phyloP scores from a whole-genome alignment of 2,888 invertebrate species.

The Choreutis nemorana region DNA sequence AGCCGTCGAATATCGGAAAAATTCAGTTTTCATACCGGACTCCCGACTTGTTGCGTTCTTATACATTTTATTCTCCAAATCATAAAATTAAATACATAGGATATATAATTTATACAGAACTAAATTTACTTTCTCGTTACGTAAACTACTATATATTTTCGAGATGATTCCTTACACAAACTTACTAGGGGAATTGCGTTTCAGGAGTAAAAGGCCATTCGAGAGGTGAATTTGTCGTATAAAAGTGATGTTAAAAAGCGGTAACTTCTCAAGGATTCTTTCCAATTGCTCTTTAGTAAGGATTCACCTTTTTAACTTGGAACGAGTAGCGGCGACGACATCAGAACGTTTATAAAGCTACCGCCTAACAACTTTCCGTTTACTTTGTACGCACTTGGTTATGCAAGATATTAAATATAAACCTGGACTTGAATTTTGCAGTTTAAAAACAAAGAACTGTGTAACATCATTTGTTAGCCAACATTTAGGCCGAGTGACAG shows the following conservation, averaged over 20 bases:
- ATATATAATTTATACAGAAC: too few relatives aligned
- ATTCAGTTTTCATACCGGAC: slow-evolving; percentile 1
- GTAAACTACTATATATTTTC: too few relatives aligned
- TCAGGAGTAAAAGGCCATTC: slow-evolving; percentile 6
- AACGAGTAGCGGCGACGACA: slow-evolving; percentile 23
- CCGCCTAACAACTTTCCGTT: slow-evolving; percentile 4
- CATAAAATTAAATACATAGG: too few relatives aligned
- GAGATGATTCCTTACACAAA: slow-evolving; percentile 7
- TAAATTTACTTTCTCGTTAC: too few relatives aligned
- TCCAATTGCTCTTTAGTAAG: slow-evolving; percentile 41
- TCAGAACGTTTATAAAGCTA: slow-evolving; percentile 21
- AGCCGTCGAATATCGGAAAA: slow-evolving; percentile 1
- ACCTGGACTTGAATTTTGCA: too few relatives aligned
- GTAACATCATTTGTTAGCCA: too few relatives aligned
- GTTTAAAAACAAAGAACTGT: too few relatives aligned
- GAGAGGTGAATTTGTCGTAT: slow-evolving; percentile 17
- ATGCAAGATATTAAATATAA: slow-evolving; percentile 4
- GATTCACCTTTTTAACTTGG: slow-evolving; percentile 38
- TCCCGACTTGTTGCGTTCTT: background rate
- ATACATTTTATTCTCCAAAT: slow-evolving; percentile 1
- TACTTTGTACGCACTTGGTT: background rate
- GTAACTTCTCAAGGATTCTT: slow-evolving; percentile 40
- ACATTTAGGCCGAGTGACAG: too few relatives aligned
- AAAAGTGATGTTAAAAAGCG: slow-evolving; percentile 24
- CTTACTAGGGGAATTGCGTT: slow-evolving; percentile 5